Conservation (phyloP, 2,113 vertebrate species). For the Columba livia region DNA sequence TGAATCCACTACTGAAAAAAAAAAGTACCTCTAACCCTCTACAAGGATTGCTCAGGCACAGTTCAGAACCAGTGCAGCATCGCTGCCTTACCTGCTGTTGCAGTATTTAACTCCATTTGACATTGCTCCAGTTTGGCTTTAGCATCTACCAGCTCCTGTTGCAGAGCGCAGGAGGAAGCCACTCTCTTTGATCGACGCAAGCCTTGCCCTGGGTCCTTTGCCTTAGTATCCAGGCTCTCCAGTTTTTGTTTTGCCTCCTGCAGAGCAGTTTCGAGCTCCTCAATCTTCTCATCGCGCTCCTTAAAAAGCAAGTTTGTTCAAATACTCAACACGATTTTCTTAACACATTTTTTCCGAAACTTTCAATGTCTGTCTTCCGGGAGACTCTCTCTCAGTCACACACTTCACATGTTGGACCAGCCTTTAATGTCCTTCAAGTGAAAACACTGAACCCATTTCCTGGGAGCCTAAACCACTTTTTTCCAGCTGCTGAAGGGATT, state of each 20-base stretch:
- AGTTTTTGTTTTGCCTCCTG: conserved; percentile 64
- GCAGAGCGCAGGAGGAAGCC: not conserved
- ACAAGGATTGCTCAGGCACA: not conserved
- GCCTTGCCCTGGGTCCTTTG: conserved; percentile 20
- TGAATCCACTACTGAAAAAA: not conserved
- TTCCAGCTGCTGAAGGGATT: not conserved
- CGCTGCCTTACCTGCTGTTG: conserved; percentile 74
- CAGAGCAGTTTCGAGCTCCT: conserved; percentile 80
- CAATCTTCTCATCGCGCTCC: conserved; percentile 89
- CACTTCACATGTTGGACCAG: not conserved
- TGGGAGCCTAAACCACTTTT: not conserved
- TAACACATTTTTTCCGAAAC: not conserved
- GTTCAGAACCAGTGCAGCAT: not conserved
- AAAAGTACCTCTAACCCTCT: not conserved
- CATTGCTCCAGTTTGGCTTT: conserved; percentile 82
- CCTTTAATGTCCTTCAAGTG: not conserved
- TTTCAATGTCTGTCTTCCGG: not conserved
- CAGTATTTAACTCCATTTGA: conserved; percentile 68
- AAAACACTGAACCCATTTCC: not conserved
- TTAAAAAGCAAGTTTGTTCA: conserved; percentile 56
- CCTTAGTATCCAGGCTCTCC: not conserved
- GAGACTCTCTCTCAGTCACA: not conserved
- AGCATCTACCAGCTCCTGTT: conserved; percentile 65
- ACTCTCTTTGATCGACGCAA: conserved; percentile 81
- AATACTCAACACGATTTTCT: not conserved